Base-by-base conservation (phyloP, 2,888 invertebrate species). In the Parnassius mnemosyne region DNA sequence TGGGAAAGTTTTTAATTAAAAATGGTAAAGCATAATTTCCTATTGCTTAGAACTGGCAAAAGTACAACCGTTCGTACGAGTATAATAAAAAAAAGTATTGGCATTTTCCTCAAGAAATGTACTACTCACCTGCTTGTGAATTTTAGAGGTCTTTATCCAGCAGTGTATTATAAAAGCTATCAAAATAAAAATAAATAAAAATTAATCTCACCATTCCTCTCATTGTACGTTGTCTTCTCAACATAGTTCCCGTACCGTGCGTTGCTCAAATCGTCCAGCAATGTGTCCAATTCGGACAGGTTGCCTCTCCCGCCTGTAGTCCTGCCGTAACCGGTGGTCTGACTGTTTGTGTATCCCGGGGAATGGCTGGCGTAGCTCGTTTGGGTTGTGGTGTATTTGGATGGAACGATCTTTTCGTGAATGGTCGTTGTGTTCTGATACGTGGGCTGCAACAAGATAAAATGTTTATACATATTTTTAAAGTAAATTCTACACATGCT, bases 251-350 rank as follows among this genome's bases (percentile, higher is more conserved):
- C 89, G 60, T 91, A 89, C 63, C 91, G 92, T 0, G 96, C 95
- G 80, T 95, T 96, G 91, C 97, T 98, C 72, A 99, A 93, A 83
- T 98, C 98, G 79, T 97, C 96, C 62, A 99, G 92, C 59, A 99
- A 92, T 13, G 96, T 96, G 84, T 99, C 98, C 80, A 99, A 85
- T 84, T 98, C 98, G 0, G 97, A 96, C 53, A 98, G 92, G 85
- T 98, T 97, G 71, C 95, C 96, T 54, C 85, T 76, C 7, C 74
- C 68, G 7, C 74, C 78, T 58, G 12, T 83, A 3, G 88, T 85
- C 67, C 85, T 72, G 56, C 89, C 90, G 63, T 89, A 88, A 7
- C 84, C 87, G 11, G 68, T 58, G 13, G 67, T 65, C 49, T 65
- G 65, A 16, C 61, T 66, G 61, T 69, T 62, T 3, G 65, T 56